Percentiles rank a stretch among this genome's conserved stretches.
These are phyloP conservation scores for Aviceda subcristata DNA, from an alignment of 2,113 vertebrate species.

Conservation along the genomic window DNA sequence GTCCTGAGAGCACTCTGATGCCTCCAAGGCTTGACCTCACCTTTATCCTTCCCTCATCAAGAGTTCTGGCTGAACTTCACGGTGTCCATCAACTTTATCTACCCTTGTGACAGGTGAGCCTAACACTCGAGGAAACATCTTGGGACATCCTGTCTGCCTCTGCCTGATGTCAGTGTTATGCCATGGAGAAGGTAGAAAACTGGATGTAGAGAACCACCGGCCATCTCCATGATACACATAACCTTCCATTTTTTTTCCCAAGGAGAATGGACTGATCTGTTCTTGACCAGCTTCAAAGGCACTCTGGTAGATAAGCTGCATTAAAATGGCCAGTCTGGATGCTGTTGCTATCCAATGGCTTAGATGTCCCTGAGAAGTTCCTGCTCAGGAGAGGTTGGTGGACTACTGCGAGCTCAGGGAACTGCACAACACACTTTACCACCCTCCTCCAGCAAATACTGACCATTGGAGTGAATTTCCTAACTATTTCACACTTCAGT, in stretches of 20 bases:
- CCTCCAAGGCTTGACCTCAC: neutral
- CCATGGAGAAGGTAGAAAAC: neutral
- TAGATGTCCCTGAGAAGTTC: neutral
- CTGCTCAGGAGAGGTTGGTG: neutral
- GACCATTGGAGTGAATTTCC: neutral
- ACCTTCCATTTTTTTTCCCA: neutral
- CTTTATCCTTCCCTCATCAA: neutral
- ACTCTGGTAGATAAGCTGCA: neutral
- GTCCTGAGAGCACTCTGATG: neutral
- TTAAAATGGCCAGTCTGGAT: neutral
- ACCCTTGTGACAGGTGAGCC: neutral
- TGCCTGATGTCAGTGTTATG: neutral
- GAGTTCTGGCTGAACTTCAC: neutral
- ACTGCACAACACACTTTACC: neutral
- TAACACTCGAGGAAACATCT: neutral
- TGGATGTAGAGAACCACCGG: neutral
- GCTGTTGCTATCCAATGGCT: neutral
- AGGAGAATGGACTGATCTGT: neutral
- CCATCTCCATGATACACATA: accelerated
- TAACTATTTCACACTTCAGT: neutral
- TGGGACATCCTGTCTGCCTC: neutral
- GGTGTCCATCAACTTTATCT: neutral
- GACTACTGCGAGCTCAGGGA: neutral
- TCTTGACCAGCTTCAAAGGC: neutral
- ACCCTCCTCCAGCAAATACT: neutral